Evolutionary conservation across 2,797 vertebrate genomes (phyloP).

Genomic region (Sebastes wilsoni): DNA sequence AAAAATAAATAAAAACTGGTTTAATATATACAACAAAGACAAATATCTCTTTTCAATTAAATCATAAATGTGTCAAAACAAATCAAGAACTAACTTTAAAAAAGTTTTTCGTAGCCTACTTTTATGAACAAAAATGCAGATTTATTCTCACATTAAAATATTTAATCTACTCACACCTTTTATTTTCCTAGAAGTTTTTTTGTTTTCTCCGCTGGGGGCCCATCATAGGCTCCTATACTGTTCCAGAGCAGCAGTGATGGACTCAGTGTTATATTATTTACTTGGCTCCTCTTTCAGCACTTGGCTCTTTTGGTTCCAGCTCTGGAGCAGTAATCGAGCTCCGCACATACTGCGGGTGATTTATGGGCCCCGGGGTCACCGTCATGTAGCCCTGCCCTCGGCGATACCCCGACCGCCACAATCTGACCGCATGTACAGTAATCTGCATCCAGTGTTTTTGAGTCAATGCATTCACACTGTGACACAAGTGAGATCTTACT

Average conservation of each 20-base stretch:
- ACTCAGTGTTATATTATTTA: constrained; percentile 62
- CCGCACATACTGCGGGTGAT: constrained; percentile 64
- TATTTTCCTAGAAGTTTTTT: not conserved
- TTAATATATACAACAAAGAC: not conserved
- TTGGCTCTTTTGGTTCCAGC: constrained; percentile 57
- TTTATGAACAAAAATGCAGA: not conserved
- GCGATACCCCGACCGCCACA: constrained; percentile 1
- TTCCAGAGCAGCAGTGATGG: constrained; percentile 45
- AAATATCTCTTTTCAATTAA: not conserved
- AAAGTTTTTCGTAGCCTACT: not conserved
- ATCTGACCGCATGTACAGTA: constrained; percentile 7
- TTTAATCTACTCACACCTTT: not conserved
- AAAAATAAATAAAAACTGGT: not conserved
- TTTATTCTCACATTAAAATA: not conserved
- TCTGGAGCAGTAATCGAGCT: constrained; percentile 56
- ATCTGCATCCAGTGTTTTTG: not conserved
- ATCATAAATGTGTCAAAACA: not conserved
- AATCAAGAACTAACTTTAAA: not conserved
- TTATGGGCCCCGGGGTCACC: constrained; percentile 50
- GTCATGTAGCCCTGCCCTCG: constrained; percentile 6
- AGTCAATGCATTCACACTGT: not conserved
- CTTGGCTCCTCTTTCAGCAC: constrained; percentile 71
- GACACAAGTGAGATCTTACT: not conserved
- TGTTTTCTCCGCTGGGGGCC: not conserved
- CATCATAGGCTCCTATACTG: constrained; percentile 1